These are phyloP conservation scores for Ochropacha duplaris DNA, from an alignment of 2,888 invertebrate species.

Conservation along the genomic window DNA sequence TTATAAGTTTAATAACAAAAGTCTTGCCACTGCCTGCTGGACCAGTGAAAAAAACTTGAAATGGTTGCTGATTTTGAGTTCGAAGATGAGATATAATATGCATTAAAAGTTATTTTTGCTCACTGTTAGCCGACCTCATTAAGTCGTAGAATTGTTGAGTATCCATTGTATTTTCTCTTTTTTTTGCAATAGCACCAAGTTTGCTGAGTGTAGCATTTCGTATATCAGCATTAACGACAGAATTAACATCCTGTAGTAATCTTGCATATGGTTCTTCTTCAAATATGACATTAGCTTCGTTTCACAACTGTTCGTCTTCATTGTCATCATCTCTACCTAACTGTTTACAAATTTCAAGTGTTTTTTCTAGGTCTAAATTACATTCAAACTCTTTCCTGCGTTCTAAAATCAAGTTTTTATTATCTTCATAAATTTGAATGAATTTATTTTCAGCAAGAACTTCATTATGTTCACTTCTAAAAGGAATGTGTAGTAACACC, in stretches of 20 bases:
- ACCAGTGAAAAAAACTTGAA: constrained; percentile 34
- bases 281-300: constrained; percentile 13
- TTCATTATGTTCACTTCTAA: constrained; percentile 48
- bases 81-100: constrained; percentile 16
- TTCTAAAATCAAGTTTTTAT: constrained; percentile 32
- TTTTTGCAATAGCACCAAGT: constrained; percentile 28
- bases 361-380: constrained; percentile 32
- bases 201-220: constrained; percentile 24
- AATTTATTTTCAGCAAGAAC: constrained; percentile 46
- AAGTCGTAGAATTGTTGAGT: constrained; percentile 22
- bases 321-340: constrained; percentile 27
- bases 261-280: constrained; percentile 18
- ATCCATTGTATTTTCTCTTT: constrained; percentile 28
- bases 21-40: constrained; percentile 43
- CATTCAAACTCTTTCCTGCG: constrained; percentile 31
- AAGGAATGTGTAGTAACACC: constrained; percentile 48
- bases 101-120: constrained; percentile 23
- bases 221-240: constrained; percentile 25
- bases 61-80: constrained; percentile 18
- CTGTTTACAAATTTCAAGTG: constrained; percentile 29
- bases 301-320: constrained; percentile 11
- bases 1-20: constrained; percentile 48
- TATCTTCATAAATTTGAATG: constrained; percentile 41
- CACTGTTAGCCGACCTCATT: constrained; percentile 24
- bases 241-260: constrained; percentile 20